These are phyloP conservation scores for Drosophila colorata DNA, from an alignment of 2,888 invertebrate genomes.

Conservation along the genomic window DNA sequence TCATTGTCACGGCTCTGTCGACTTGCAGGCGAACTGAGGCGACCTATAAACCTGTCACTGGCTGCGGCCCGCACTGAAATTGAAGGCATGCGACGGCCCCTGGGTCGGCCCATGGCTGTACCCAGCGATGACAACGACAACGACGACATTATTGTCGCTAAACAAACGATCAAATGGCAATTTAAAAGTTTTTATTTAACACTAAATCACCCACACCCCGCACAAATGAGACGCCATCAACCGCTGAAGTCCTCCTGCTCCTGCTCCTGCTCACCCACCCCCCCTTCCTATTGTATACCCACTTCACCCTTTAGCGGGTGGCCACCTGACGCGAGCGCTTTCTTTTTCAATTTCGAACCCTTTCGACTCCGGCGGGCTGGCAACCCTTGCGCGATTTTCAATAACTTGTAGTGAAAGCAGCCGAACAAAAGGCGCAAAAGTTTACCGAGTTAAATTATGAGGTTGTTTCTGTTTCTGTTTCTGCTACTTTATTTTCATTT, in stretches of 20 bases:
- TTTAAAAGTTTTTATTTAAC: slow-evolving; percentile 83
- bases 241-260: slow-evolving; percentile 2
- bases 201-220: slow-evolving; percentile 78
- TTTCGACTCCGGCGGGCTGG: slow-evolving; percentile 46
- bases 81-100: slow-evolving; percentile 41
- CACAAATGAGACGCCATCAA: slow-evolving; percentile 52
- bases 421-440: slow-evolving; percentile 76
- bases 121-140: slow-evolving; percentile 45
- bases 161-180: slow-evolving; percentile 85
- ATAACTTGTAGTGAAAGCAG: slow-evolving; percentile 73
- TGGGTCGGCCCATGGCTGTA: slow-evolving; percentile 30
- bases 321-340: slow-evolving; percentile 70
- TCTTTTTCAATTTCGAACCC: slow-evolving; percentile 78
- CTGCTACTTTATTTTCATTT: slow-evolving; percentile 13
- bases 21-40: slow-evolving; percentile 51
- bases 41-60: slow-evolving; percentile 78
- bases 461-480: slow-evolving; percentile 65
- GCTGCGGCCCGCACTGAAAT: slow-evolving; percentile 26
- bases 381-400: slow-evolving; percentile 77
- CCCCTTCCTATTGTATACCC: not conserved
- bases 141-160: slow-evolving; percentile 83
- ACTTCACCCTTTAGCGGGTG: slow-evolving; percentile 38
- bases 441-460: slow-evolving; percentile 78
- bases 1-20: slow-evolving; percentile 74
- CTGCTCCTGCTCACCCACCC: not conserved